Evolutionary conservation across 2,888 invertebrate genomes (phyloP).

Genomic region (Pemphredon lugubris): DNA sequence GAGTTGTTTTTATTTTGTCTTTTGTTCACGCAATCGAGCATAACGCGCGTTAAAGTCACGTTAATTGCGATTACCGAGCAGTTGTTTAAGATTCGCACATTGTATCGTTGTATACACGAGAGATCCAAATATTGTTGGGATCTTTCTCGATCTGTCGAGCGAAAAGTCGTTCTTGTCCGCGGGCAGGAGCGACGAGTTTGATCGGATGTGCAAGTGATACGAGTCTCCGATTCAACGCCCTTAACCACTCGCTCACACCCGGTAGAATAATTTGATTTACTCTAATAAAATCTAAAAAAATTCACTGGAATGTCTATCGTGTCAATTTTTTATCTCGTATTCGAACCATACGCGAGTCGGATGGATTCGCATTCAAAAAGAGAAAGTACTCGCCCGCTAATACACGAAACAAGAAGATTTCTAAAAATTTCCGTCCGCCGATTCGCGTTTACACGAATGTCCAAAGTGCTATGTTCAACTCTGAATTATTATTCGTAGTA

Average conservation of each 20-base stretch:
- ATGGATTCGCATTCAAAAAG: too few species aligned
- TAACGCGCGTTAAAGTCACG: too few species aligned
- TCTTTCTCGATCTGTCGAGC: neutral
- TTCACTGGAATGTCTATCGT: too few species aligned
- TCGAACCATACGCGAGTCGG: too few species aligned
- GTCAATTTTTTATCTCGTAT: too few species aligned
- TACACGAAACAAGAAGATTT: too few species aligned
- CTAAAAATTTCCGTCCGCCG: too few species aligned
- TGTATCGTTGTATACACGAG: neutral
- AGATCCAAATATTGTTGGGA: neutral
- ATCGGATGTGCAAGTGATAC: conserved; percentile 4
- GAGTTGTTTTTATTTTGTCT: neutral
- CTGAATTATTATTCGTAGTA: too few species aligned
- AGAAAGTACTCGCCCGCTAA: too few species aligned
- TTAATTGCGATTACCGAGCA: neutral
- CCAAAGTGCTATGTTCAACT: too few species aligned
- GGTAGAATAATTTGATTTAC: too few species aligned
- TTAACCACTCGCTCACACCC: neutral
- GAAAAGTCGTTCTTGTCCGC: neutral
- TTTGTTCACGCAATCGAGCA: neutral
- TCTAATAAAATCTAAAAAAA: neutral
- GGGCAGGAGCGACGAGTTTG: neutral
- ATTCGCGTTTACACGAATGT: too few species aligned
- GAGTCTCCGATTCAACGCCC: neutral
- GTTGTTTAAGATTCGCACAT: neutral